Evolutionary conservation across 2,888 invertebrate genomes (phyloP).

Genomic region (Sesamia inferens): DNA sequence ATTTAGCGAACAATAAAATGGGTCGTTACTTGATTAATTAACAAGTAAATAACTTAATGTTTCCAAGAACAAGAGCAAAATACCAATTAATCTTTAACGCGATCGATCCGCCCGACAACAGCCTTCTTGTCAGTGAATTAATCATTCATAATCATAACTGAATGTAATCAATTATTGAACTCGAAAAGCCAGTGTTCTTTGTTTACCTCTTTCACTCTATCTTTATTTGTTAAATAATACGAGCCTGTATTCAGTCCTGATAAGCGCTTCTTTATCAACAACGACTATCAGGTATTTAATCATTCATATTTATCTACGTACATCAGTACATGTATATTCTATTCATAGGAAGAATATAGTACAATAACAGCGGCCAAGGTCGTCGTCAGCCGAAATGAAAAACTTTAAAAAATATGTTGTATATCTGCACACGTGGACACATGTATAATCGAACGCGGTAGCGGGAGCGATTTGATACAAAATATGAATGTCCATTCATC

Average conservation of each 20-base stretch:
- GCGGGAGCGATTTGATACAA: conserved; percentile 23
- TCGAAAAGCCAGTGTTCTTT: not conserved
- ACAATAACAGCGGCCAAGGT: conserved; percentile 40
- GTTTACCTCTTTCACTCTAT: not conserved
- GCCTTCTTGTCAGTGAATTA: not conserved
- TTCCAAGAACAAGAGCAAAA: not conserved
- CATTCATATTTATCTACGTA: not conserved
- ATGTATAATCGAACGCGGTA: not conserved
- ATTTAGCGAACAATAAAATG: not conserved
- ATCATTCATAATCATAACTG: not conserved
- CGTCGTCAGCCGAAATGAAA: conserved; percentile 22
- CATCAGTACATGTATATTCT: not conserved
- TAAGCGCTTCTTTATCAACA: not conserved
- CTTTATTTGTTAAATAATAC: not conserved
- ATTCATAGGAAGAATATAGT: conserved; percentile 6
- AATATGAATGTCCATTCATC: too few relatives aligned
- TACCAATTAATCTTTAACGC: not conserved
- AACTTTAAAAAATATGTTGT: conserved; percentile 30
- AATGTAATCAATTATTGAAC: not conserved
- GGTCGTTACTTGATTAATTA: not conserved
- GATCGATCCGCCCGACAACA: not conserved
- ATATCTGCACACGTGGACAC: not conserved
- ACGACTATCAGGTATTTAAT: conserved; percentile 1
- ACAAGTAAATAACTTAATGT: not conserved
- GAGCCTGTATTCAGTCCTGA: not conserved